Evolutionary conservation across 1,140 invertebrate species (phyloP), one percentile per base, ranked within the genome.

Genomic region (Sinella curviseta): DNA sequence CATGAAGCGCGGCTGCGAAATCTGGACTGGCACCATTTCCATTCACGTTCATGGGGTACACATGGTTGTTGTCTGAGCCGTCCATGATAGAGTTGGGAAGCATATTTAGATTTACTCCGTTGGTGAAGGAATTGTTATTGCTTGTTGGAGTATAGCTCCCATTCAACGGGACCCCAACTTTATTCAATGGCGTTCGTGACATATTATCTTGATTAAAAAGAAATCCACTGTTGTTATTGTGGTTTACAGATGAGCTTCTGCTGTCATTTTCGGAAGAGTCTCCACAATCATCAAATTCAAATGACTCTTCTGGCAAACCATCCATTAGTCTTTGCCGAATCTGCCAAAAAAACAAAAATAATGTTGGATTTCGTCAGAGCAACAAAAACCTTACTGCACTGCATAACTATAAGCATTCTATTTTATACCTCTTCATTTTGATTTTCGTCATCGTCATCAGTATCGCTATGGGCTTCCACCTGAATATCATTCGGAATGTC

Each of bases 391-490:
- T 30, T 70, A 17, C n/a, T 60, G 24, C 12, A 17, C 26, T 70
- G 65, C 31, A 70, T 31, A 70, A 31, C 26, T 33, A 70, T 14
- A 30, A 8, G 65, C 14, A 31, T 12, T 8, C 12, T 70, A 17
- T 26, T n/a, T 26, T 60, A 1, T 76, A 82, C 81, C 67, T 82
- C 78, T 55, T 82, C 57, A 12, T 79, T 31, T 33, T 78, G 76
- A 26, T 78, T 60, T 39, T 82, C 80, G 24, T 81, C 81, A 24
- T 82, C 80, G 24, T 81, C 81, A 2, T 70, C 65, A 31, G 24
- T 8, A 16, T 31, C 65, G 31, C 26, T 70, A 1, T 31, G 65
- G 14, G 8, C 14, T 16, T 36, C 33, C 33, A 54, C 26, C 70
- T 54, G 39, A 76, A 78, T 34, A 24, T 31, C 77, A 30, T 75